phyloP scores from a whole-genome alignment of 2,888 invertebrate species.

The Belgica antarctica region DNA sequence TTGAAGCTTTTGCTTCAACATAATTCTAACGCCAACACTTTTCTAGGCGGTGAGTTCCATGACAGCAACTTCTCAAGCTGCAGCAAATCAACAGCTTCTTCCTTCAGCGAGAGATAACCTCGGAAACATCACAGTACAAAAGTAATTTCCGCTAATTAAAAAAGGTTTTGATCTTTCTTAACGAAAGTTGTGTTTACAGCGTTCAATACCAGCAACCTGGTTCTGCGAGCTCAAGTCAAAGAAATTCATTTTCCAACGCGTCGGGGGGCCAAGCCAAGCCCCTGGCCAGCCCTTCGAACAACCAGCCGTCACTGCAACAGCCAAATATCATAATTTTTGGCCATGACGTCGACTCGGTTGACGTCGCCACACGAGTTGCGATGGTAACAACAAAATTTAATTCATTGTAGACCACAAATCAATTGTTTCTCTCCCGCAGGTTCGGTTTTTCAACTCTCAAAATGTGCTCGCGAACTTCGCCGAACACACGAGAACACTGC shows the following conservation, averaged over 20 bases:
- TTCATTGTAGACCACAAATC: background rate
- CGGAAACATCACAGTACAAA: constrained; percentile 46
- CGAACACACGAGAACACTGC: constrained; percentile 93
- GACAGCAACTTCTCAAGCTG: constrained; percentile 62
- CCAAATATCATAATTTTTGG: constrained; percentile 87
- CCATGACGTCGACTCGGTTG: constrained; percentile 95
- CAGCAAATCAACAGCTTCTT: constrained; percentile 60
- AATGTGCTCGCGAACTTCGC: constrained; percentile 96
- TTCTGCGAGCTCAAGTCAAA: constrained; percentile 52
- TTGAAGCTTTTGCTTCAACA: background rate
- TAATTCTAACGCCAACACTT: background rate
- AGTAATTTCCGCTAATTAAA: constrained; percentile 12
- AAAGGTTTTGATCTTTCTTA: background rate
- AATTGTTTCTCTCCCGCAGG: constrained; percentile 56
- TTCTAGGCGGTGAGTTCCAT: constrained; percentile 58
- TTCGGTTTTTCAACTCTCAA: constrained; percentile 96
- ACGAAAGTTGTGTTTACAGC: constrained; percentile 20
- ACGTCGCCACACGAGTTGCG: constrained; percentile 95
- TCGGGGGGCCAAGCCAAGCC: constrained; percentile 51
- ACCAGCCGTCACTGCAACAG: constrained; percentile 59
- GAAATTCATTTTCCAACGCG: constrained; percentile 55
- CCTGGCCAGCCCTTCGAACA: constrained; percentile 52
- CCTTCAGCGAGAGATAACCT: constrained; percentile 68
- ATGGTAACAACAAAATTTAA: constrained; percentile 64
- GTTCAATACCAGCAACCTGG: constrained; percentile 48